Evolutionary conservation across 2,113 vertebrate genomes (phyloP), one percentile per base, ranked within the genome.

Genomic region (Salvelinus fontinalis): DNA sequence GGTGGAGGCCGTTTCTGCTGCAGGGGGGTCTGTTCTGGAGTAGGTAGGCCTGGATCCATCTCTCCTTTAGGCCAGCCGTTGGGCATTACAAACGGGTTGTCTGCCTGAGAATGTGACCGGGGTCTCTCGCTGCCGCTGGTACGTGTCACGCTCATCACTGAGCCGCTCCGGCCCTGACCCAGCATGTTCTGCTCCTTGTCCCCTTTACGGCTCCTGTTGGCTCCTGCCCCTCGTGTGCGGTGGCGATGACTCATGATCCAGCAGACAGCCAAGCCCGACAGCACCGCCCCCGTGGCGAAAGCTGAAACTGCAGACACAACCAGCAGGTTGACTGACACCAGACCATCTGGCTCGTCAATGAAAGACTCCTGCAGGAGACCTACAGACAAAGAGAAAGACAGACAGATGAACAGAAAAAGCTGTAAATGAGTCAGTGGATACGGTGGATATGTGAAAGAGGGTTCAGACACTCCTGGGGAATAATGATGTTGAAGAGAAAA

Each of bases 1-100:
- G 93, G 88, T 0, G 91, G 80, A 76, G 93, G 89, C 29, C 96
- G 93, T 74, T 98, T 99, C 84, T 98, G 97, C 77, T 97, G 97
- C 89, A 97, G 90, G 0, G 97, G 97, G 0, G 97, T 99, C 91
- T 98, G 97, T 91, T 99, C 97, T 0, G 97, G 97, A 0, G 97
- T 99, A 27, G 97, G 97, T 78, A 98, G 90, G 20, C 95, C 96
- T 0, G 96, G 93, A 84, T 97, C 96, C 89, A 98, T 90, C 59
- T 97, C 95, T 24, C 86, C 92, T 83, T 96, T 95, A 60, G 95
- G 89, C 97, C 96, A 98, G 51, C 95, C 95, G 7, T 97, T 97
- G 89, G 95, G 94, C 88, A 89, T 95, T 26, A 68, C 95, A 0
- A 98, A 94, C 0, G 92, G 85, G 29, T 88, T 93, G 54, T 97